phyloP scores from a whole-genome alignment of 1,140 invertebrate genomes.

The Caenorhabditis latens region DNA sequence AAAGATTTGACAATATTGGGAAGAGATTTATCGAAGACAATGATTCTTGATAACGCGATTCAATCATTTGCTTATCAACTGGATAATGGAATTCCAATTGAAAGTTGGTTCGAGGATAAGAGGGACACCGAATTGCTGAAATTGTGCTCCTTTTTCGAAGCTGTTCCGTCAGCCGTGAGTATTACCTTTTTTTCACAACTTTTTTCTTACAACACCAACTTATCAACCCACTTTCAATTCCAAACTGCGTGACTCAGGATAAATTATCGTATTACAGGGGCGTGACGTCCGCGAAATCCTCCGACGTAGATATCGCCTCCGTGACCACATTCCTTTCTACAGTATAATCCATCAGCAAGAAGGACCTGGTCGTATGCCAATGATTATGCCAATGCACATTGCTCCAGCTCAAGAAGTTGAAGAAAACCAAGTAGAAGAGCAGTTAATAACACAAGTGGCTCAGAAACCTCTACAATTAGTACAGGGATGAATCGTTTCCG shows the following conservation, averaged over 20 bases:
- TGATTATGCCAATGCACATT: background rate
- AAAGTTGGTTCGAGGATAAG: slow-evolving; percentile 95
- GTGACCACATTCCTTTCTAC: slow-evolving; percentile 63
- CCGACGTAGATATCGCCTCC: slow-evolving; percentile 62
- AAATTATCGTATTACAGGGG: slow-evolving; percentile 51
- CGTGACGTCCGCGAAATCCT: slow-evolving; percentile 66
- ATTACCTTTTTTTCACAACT: background rate
- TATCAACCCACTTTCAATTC: no score
- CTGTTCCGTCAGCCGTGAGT: slow-evolving; percentile 81
- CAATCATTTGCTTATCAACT: slow-evolving; percentile 92
- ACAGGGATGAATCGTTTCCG: background rate
- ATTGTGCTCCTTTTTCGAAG: slow-evolving; percentile 91
- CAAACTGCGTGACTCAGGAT: no score
- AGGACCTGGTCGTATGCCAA: slow-evolving; percentile 7
- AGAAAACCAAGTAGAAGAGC: background rate
- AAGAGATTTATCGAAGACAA: slow-evolving; percentile 89
- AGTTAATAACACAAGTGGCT: slow-evolving; percentile 34
- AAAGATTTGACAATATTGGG: slow-evolving; percentile 94
- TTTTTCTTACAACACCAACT: background rate
- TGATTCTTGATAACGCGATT: slow-evolving; percentile 93
- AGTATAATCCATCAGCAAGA: slow-evolving; percentile 31
- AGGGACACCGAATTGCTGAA: slow-evolving; percentile 91
- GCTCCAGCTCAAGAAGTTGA: background rate
- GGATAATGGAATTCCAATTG: slow-evolving; percentile 96
- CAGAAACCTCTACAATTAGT: slow-evolving; percentile 27